Percentiles rank a stretch among this genome's conserved stretches.
These are phyloP conservation scores for Mesitornis unicolor DNA, from an alignment of 2,113 vertebrate species.

Conservation along the genomic window DNA sequence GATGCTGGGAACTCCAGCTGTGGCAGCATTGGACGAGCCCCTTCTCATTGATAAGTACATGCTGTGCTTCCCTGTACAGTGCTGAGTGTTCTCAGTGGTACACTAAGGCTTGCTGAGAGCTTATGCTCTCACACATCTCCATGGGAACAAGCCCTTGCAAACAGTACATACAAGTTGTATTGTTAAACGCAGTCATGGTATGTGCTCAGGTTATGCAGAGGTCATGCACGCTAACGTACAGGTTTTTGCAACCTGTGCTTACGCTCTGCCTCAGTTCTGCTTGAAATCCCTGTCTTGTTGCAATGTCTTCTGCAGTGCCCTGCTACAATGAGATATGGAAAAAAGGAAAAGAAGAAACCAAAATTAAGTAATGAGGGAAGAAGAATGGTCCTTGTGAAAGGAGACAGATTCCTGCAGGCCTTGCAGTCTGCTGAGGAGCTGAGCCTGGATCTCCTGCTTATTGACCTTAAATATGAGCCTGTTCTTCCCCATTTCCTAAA, in stretches of 20 bases:
- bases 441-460: background rate
- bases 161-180: background rate
- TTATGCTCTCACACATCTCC: background rate
- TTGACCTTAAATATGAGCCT: background rate
- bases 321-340: background rate
- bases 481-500: background rate
- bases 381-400: background rate
- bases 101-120: background rate
- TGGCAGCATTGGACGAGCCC: accelerated
- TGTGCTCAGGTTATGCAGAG: background rate
- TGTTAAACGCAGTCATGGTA: background rate
- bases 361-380: background rate
- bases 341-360: background rate
- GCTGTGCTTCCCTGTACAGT: background rate
- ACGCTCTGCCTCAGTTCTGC: accelerated
- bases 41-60: background rate
- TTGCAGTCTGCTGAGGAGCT: background rate
- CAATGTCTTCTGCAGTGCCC: background rate
- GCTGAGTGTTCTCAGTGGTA: background rate
- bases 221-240: accelerated
- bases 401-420: background rate
- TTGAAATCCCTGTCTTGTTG: background rate
- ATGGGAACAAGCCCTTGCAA: background rate
- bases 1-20: background rate
- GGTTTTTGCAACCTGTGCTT: background rate